A percentile compares a stretch with the other conserved stretches of the same genome.
Conservation (phyloP, 2,113 vertebrate species). For the Heterocephalus glaber region DNA sequence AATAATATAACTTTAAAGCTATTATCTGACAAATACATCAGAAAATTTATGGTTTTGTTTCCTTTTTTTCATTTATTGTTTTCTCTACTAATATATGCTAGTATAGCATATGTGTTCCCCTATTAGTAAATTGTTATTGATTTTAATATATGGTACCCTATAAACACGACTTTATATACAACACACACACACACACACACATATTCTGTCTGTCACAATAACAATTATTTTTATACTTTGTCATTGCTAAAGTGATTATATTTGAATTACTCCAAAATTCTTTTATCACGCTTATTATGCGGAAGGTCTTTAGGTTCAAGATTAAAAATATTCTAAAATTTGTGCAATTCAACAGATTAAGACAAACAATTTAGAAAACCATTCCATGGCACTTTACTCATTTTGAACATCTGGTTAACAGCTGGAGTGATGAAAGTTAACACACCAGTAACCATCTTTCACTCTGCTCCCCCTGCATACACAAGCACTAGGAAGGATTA, state of each 20-base stretch:
- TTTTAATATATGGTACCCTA: not conserved
- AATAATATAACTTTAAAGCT: not conserved
- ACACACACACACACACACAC: not conserved
- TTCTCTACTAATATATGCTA: not conserved
- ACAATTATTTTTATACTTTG: conserved; percentile 31
- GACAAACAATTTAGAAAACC: not conserved
- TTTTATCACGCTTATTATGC: not conserved
- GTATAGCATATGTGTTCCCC: not conserved
- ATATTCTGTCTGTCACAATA: not conserved
- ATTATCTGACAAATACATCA: not conserved
- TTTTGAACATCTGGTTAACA: conserved; percentile 65
- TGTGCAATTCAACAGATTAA: conserved; percentile 63
- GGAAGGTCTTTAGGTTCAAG: not conserved
- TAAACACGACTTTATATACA: not conserved
- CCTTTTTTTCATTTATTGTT: conserved; percentile 3
- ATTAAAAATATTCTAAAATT: conserved; percentile 39
- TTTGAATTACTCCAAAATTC: conserved; percentile 41
- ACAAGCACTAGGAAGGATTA: conserved; percentile 56
- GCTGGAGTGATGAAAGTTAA: conserved; percentile 50
- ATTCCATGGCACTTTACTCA: conserved; percentile 28
- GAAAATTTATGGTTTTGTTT: conserved; percentile 14
- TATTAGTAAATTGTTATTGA: not conserved
- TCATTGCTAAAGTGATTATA: not conserved
- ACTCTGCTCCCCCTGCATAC: conserved; percentile 24
- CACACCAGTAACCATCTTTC: conserved; percentile 66